Base-by-base conservation (phyloP, 2,888 invertebrate genomes). In the Camptogramma bilineatum region DNA sequence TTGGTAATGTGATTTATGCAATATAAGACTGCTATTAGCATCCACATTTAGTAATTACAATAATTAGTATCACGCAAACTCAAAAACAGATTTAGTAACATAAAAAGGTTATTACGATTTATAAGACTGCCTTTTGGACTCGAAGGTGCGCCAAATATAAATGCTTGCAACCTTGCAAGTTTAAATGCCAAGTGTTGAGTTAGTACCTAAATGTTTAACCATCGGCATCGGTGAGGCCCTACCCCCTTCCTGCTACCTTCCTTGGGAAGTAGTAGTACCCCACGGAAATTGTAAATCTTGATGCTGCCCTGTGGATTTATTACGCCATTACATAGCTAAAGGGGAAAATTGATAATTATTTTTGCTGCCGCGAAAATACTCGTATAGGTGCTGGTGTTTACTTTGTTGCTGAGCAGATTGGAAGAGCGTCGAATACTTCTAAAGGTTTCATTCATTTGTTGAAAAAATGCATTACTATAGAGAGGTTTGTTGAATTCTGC, bases 221-320 rank as follows among this genome's bases (percentile, higher is more conserved):
- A 56, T 55, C 46, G 16, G 52, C 52, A 56, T 55, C 46, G 16
- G 52, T 28, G 9, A 46, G 24, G 62, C 63, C 56, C 53, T 63
- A 66, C 59, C 72, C 62, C 70, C 58, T 52, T 56, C 55, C 63
- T 61, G 46, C 68, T 55, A 62, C 52, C 50, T 61, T 44, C 61
- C 53, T 46, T 47, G 34, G 58, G 54, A 62, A 62, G 57, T 58
- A 51, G 61, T 55, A 52, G 46, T 61, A 61, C 63, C 75, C 73
- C 75, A 68, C 79, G 83, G 84, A 84, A 83, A 83, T 83, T 83
- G 79, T 84, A 84, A 83, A 82, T 84, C 82, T 80, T 75, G 70
- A 75, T 74, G 74, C 73, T 73, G 73, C 71, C 76, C 62, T 67
- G 69, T 72, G 74, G 79, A 83, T 83, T 80, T 83, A 83, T 82